phyloP scores from a whole-genome alignment of 2,113 vertebrate species.

The Gymnobelideus leadbeateri region DNA sequence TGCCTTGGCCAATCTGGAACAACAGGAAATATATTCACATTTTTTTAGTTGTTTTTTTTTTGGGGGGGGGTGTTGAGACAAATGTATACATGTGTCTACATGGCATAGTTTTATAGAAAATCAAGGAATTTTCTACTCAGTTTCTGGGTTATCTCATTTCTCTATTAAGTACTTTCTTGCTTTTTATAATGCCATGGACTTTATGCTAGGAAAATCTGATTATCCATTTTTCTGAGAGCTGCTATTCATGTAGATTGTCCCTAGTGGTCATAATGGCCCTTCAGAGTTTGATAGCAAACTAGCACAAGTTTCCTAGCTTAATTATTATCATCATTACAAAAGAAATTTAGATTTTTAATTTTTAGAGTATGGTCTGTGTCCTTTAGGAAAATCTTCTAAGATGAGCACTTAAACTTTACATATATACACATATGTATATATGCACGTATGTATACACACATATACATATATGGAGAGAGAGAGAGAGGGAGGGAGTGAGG shows the following conservation, averaged over 20 bases:
- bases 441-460: neutral
- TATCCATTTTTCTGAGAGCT: neutral
- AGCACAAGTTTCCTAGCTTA: neutral
- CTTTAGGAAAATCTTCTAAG: neutral
- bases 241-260: neutral
- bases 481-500: too few relatives aligned
- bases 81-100: neutral
- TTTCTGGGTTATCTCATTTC: neutral
- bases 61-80: neutral
- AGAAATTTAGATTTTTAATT: neutral
- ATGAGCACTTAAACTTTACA: neutral
- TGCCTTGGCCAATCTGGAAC: neutral
- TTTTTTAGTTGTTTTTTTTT: neutral
- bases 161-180: neutral
- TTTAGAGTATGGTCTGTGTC: neutral
- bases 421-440: neutral
- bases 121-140: neutral
- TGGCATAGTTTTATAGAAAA: neutral
- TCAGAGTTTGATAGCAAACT: neutral
- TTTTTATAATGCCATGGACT: neutral
- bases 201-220: neutral
- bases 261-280: neutral
- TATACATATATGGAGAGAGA: neutral
- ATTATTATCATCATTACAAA: neutral
- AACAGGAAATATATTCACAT: neutral